Percentiles rank a stretch among this genome's conserved stretches.
phyloP scores from a whole-genome alignment of 2,888 invertebrate species.

The Trissoscelio sp. region DNA sequence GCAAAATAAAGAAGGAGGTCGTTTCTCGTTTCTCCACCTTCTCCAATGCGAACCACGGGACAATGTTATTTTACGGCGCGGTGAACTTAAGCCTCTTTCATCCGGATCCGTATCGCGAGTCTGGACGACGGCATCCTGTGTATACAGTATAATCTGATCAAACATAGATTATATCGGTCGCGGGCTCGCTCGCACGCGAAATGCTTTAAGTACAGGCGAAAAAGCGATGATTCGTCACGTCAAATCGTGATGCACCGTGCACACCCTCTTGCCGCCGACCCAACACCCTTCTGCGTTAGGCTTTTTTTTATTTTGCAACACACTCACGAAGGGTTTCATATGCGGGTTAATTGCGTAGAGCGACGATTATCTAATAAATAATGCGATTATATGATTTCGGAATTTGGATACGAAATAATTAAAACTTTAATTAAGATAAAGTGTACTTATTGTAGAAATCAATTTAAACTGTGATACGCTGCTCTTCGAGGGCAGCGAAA shows the following conservation, averaged over 20 bases:
- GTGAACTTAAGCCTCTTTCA: constrained; percentile 83
- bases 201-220: constrained; percentile 47
- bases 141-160: constrained; percentile 83
- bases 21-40: constrained; percentile 70
- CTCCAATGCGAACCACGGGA: constrained; percentile 76
- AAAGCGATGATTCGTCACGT: constrained; percentile 60
- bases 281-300: constrained; percentile 44
- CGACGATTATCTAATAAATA: constrained; percentile 19
- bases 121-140: constrained; percentile 73
- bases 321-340: constrained; percentile 31
- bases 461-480: background rate
- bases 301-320: constrained; percentile 25
- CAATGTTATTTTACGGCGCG: constrained; percentile 83
- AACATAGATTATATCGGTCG: constrained; percentile 82
- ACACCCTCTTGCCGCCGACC: constrained; percentile 43
- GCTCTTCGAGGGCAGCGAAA: constrained; percentile 5
- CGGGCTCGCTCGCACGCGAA: constrained; percentile 72
- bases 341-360: constrained; percentile 34
- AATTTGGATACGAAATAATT: constrained; percentile 30
- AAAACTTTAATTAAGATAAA: constrained; percentile 47
- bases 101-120: constrained; percentile 76
- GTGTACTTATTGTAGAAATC: background rate
- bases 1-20: constrained; percentile 76
- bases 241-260: constrained; percentile 48
- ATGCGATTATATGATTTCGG: constrained; percentile 20